Evolutionary conservation across 2,888 invertebrate genomes (phyloP).

Genomic region (Tinea pellionella): DNA sequence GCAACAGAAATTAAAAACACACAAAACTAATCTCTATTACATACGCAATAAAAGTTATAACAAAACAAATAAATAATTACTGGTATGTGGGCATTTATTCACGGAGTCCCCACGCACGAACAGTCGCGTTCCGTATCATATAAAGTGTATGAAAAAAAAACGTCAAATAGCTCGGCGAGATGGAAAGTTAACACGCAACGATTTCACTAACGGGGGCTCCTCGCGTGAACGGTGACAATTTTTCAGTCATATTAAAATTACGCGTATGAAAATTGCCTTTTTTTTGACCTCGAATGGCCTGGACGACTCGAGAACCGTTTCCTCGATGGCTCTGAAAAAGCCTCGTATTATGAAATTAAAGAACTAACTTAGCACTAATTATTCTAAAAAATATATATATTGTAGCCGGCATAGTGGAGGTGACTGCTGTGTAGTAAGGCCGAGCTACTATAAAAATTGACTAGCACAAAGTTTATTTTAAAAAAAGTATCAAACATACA

Average conservation of each 20-base stretch:
- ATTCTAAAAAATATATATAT: too few species aligned
- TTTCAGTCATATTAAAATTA: slow-evolving; percentile 21
- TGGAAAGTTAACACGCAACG: slow-evolving; percentile 52
- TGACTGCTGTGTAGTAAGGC: too few species aligned
- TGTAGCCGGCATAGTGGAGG: too few species aligned
- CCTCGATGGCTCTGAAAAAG: too few species aligned
- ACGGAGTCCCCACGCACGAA: neutral
- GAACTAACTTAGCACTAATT: too few species aligned
- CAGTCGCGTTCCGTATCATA: neutral
- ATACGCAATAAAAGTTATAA: neutral
- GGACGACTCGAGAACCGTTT: too few species aligned
- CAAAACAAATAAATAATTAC: neutral
- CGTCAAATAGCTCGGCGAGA: slow-evolving; percentile 38
- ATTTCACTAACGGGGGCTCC: slow-evolving; percentile 33
- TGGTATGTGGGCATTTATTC: neutral
- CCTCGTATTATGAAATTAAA: too few species aligned
- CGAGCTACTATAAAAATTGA: too few species aligned
- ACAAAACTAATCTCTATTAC: neutral
- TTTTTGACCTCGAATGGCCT: too few species aligned
- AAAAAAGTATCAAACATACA: too few species aligned
- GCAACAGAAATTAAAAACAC: neutral
- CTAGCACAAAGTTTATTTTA: too few species aligned
- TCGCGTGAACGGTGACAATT: slow-evolving; percentile 24
- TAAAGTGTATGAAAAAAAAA: slow-evolving; percentile 24
- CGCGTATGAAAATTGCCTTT: too few species aligned